Conservation (phyloP, 1,140 invertebrate species). For the Trichonephila inaurata region DNA sequence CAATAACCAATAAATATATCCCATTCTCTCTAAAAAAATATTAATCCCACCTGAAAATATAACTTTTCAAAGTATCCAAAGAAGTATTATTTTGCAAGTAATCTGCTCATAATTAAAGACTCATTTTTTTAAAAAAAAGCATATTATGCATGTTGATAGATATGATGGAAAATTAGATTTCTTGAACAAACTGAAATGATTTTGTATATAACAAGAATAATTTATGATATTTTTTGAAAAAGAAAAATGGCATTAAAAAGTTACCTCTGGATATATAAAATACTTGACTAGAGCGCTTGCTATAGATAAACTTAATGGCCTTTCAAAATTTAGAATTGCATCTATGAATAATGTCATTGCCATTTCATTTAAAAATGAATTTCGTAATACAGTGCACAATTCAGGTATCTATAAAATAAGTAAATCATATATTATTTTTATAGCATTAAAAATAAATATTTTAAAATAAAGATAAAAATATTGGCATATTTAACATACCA, state of each 20-base stretch:
- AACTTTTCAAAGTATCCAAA: no score
- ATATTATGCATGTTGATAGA: no score
- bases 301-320: constrained; percentile 35
- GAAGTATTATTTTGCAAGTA: no score
- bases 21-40: no score
- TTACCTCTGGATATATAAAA: constrained; percentile 58
- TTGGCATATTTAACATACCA: no score
- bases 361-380: not conserved
- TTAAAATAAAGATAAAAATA: no score
- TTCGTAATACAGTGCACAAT: not conserved
- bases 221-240: not conserved
- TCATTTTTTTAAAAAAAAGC: no score
- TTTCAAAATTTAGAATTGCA: constrained; percentile 26
- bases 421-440: no score
- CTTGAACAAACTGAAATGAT: not conserved
- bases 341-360: not conserved
- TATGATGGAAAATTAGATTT: not conserved
- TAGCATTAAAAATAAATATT: no score
- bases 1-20: no score
- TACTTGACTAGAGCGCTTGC: constrained; percentile 28
- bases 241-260: not conserved
- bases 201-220: not conserved
- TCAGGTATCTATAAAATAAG: constrained; percentile 18
- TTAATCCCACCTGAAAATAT: no score
- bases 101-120: no score